Base-by-base conservation (phyloP, 2,797 vertebrate genomes). In the Channa striata region DNA sequence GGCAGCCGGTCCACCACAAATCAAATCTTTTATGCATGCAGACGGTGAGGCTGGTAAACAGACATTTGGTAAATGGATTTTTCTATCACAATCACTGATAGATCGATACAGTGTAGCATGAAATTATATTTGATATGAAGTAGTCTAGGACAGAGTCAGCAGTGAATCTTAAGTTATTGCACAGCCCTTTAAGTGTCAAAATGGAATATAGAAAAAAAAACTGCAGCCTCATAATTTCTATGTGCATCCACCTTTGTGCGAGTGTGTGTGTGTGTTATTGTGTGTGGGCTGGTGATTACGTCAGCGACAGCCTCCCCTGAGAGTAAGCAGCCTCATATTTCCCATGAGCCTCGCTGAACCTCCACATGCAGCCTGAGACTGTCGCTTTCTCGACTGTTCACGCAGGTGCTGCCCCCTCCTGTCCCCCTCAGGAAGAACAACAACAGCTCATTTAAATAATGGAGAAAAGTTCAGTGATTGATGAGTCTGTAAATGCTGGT, bases 371-470 rank as follows among this genome's bases (percentile, higher is more conserved):
- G 51, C 40, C 66, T 43, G 56, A 81, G 51, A 75, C 77, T 68
- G 62, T 69, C 64, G 60, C 23, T 59, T 76, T 34, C 65, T 14
- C 40, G 6, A n/a, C 58, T 74, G 34, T 47, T 76, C 57, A 50
- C 23, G 81, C 78, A 63, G 39, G 78, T 86, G 79, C 87, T 90
- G 90, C 92, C 89, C 87, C 78, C 92, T 88, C 73, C 80, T 91
- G 93, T 77, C 52, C 17, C 1, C 5, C 9, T 3, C 2, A 40
- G 69, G 75, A 82, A 52, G 72, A 72, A 59, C 68, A 9, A n/a
- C 42, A 43, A 21, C 33, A 21, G 61, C 53, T 82, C 4, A 77
- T 89, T 89, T 83, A 59, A 83, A 86, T 87, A 77, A 88, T 81
- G 66, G 73, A 67, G 81, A 71, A 70, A 75, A 69, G 80, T 25